Base-by-base conservation (phyloP, 2,113 vertebrate species). In the Eolophus roseicapilla region DNA sequence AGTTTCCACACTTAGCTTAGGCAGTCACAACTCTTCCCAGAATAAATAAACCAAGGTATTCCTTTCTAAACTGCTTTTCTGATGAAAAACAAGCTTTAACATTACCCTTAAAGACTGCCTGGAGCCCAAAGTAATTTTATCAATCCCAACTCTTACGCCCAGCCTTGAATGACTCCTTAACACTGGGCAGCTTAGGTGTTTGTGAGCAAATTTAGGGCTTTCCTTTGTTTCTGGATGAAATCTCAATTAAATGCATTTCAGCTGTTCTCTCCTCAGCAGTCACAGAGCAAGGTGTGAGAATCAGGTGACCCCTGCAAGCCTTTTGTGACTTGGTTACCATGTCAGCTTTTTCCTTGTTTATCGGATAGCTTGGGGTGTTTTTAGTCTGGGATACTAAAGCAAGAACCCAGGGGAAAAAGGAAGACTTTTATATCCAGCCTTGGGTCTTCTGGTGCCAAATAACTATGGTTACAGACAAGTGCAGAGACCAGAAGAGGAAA, bases 121-220 rank as follows among this genome's bases (percentile, higher is more conserved):
- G 33, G 37, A 71, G 46, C 23, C 17, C 7, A 33, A 52, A 67
- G n/a, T 37, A 4, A 1, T 44, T 76, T 86, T 44, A 18, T 53
- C 3, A 2, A 24, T 79, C n/a, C 10, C 50, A 52, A 49, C 39
- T 13, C n/a, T 39, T 1, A 0, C 2, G 2, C 50, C 15, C 0
- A 2, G 50, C 4, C 35, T 73, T 5, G 19, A 43, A 16, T 19
- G 59, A 15, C 73, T 77, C 33, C 73, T 29, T 1, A 5, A 13
- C 12, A 4, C 53, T 8, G n/a, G 76, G 68, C 39, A 77, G 17
- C 37, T 89, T 44, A 6, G 68, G 49, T 63, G 12, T 21, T 87
- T 33, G 69, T 11, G 64, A 44, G 12, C 16, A 84, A 82, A 59
- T 70, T 33, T 63, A 10, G 46, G 63, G 47, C 13, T 91, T 83